phyloP scores from a whole-genome alignment of 2,888 invertebrate species.

The Zelleria hepariella region DNA sequence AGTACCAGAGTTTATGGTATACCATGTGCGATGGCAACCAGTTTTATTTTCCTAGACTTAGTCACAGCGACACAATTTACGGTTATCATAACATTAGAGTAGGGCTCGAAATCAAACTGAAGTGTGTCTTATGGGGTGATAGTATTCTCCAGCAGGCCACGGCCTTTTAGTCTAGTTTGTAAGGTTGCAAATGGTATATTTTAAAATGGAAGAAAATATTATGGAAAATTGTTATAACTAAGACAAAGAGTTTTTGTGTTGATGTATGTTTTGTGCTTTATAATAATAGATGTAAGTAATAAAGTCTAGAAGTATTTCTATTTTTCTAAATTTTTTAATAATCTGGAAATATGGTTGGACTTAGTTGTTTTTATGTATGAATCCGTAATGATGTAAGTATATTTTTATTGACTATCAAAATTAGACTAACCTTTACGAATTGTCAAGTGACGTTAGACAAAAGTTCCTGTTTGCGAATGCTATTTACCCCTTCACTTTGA shows the following conservation, averaged over 20 bases:
- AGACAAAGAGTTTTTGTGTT: slow-evolving; percentile 4
- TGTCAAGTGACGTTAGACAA: not conserved
- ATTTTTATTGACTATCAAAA: not conserved
- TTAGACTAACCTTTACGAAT: not conserved
- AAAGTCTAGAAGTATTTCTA: slow-evolving; percentile 2
- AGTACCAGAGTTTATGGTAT: slow-evolving; percentile 41
- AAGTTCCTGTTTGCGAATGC: not conserved
- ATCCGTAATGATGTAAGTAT: not conserved
- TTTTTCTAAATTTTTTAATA: slow-evolving; percentile 3
- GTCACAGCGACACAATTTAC: slow-evolving; percentile 54
- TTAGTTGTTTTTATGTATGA: not conserved
- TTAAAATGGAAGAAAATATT: not conserved
- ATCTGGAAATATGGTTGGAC: not conserved
- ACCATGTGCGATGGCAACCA: slow-evolving; percentile 35
- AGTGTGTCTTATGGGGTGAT: not conserved
- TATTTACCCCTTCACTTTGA: not conserved
- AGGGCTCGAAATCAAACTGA: slow-evolving; percentile 12
- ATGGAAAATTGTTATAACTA: not conserved
- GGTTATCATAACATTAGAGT: slow-evolving; percentile 47
- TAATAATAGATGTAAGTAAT: slow-evolving; percentile 1
- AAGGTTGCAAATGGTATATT: not conserved
- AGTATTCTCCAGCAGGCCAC: not conserved
- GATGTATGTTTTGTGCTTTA: slow-evolving; percentile 2
- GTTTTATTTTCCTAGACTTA: slow-evolving; percentile 50
- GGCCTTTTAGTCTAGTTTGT: not conserved